Percentiles rank a stretch among this genome's conserved stretches.
These are phyloP conservation scores for Eurystomus gularis DNA, from an alignment of 2,113 vertebrate genomes.

Conservation along the genomic window DNA sequence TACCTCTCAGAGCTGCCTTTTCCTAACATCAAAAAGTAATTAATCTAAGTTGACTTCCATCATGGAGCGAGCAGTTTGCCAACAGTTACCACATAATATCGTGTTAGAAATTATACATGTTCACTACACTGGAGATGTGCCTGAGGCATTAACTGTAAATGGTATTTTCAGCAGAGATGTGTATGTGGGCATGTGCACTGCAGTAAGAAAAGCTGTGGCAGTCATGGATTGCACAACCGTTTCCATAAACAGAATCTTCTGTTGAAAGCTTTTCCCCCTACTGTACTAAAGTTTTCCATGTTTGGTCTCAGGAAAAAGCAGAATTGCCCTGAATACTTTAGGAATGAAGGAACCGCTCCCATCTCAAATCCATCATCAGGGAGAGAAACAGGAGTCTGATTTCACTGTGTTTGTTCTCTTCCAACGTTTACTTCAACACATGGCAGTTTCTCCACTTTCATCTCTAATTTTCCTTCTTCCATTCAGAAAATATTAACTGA, in stretches of 20 bases:
- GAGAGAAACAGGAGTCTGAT: neutral
- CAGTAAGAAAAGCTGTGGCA: neutral
- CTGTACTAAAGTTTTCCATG: neutral
- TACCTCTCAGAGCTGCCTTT: neutral
- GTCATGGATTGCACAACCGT: neutral
- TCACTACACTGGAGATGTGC: neutral
- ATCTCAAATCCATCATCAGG: neutral
- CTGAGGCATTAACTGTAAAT: slow-evolving; percentile 15
- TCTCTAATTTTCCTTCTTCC: neutral
- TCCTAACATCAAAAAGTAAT: slow-evolving; percentile 36
- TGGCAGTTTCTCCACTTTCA: neutral
- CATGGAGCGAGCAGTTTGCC: neutral
- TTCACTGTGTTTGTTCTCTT: neutral
- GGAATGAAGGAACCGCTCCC: neutral
- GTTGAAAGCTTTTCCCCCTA: neutral
- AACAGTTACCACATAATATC: slow-evolving; percentile 31
- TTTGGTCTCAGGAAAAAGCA: neutral
- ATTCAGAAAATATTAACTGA: neutral
- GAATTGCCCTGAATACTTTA: neutral
- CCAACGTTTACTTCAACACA: neutral
- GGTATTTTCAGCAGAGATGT: slow-evolving; percentile 1
- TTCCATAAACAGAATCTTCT: slow-evolving; percentile 29
- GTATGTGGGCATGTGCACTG: neutral
- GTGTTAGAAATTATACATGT: neutral
- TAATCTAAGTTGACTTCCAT: slow-evolving; percentile 30